Percentiles rank a stretch among this genome's conserved stretches.
phyloP scores from a whole-genome alignment of 2,888 invertebrate species.

The Allacma fusca region DNA sequence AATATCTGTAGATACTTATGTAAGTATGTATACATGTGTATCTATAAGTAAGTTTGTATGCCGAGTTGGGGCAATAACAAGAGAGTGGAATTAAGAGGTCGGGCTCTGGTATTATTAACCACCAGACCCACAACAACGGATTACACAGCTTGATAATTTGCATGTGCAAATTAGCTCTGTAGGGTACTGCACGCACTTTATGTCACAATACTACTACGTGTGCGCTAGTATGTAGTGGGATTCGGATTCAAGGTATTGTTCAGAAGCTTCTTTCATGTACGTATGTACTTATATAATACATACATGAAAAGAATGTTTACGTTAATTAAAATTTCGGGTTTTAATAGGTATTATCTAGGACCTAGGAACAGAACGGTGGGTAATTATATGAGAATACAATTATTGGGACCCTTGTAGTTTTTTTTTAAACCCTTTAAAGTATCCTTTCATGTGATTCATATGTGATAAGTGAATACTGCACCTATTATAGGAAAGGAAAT shows the following conservation, averaged over 20 bases:
- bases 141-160: slow-evolving; percentile 16
- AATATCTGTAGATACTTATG: too few species aligned
- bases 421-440: too few species aligned
- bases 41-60: neutral
- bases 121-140: neutral
- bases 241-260: neutral
- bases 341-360: too few species aligned
- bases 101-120: neutral
- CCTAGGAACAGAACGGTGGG: too few species aligned
- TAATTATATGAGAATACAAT: too few species aligned
- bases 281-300: too few species aligned
- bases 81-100: slow-evolving; percentile 7
- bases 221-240: neutral
- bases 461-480: too few species aligned
- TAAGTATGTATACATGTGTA: neutral
- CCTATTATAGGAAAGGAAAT: too few species aligned
- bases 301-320: neutral
- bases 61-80: neutral
- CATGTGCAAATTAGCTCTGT: slow-evolving; percentile 16
- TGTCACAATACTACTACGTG: neutral
- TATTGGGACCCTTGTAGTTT: too few species aligned
- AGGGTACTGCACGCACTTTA: slow-evolving; percentile 9
- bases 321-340: neutral
- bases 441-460: too few species aligned
- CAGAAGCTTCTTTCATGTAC: too few species aligned